Base-by-base conservation (phyloP, 1,140 invertebrate species). In the Chrysomallon squamiferum region DNA sequence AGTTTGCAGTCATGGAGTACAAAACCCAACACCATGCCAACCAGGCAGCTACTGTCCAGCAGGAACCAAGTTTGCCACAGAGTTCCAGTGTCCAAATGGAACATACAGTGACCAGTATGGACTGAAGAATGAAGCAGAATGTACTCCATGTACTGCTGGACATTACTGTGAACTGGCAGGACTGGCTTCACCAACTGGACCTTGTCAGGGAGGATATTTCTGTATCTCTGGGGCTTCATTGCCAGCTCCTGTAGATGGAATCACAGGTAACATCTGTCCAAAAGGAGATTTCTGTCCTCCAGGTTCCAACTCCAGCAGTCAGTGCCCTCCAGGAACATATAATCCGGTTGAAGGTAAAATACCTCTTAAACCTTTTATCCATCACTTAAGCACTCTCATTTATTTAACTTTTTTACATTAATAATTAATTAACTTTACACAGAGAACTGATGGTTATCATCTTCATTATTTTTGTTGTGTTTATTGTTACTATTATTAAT, bases 1-100 rank as follows among this genome's bases (percentile, higher is more conserved):
- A 0, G 64, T 75, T 38, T 83, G 81, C 59, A 72, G 75, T 4
- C 77, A 80, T 69, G 80, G 80, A 9, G 78, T 81, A n/a, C 75
- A 80, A 57, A 82, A 78, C 62, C 82, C 80, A 29, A 50, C 57
- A 25, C 50, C 73, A 0, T 83, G 81, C 70, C 66, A 70, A 60
- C 65, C 69, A 18, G 81, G 81, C 9, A 62, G 77, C 65, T 83
- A 75, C 66, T 83, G 81, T 70, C 80, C 73, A 9, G 60, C 60
- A 25, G 73, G 75, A 47, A 83, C 80, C 32, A 72, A 69, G 32
- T 78, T 72, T 66, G 57, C 77, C 32, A 67, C 71, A 7, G 72
- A 83, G 61, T 78, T 63, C 64, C 65, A 69, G 3, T 83, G 81
- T 65, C 78, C 77, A 4, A 74, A 74, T 65, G 80, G 82, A 41